A percentile compares a stretch with the other conserved stretches of the same genome.
Evolutionary conservation across 2,797 vertebrate genomes (phyloP).

Genomic region (Threskiornis aethiopicus): DNA sequence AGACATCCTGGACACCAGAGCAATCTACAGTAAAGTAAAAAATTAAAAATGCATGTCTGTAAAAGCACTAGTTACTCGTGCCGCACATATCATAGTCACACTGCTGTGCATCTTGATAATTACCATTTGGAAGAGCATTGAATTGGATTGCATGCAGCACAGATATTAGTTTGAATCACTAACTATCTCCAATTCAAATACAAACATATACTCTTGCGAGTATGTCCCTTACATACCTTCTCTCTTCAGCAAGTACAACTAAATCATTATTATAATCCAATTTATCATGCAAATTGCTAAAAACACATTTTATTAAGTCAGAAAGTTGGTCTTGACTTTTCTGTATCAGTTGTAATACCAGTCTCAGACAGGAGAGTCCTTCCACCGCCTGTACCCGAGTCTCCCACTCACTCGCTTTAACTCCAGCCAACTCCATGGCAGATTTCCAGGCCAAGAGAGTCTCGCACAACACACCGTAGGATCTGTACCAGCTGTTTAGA

Average conservation of each 20-base stretch:
- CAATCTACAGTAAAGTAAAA: background rate
- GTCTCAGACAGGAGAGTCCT: background rate
- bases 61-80: background rate
- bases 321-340: background rate
- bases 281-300: background rate
- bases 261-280: background rate
- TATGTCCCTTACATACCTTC: background rate
- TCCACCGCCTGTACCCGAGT: fast-evolving
- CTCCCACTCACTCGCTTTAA: background rate
- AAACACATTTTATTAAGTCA: background rate
- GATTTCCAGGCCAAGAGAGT: background rate
- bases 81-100: background rate
- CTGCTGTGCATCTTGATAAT: background rate
- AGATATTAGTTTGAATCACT: background rate
- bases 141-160: background rate
- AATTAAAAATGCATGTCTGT: background rate
- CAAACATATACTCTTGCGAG: background rate
- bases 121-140: background rate
- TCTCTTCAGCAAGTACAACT: conserved; percentile 5
- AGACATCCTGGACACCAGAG: background rate
- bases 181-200: conserved; percentile 8
- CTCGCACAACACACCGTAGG: background rate
- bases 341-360: background rate
- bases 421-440: background rate
- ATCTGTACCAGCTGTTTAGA: background rate